phyloP scores from a whole-genome alignment of 2,888 invertebrate genomes.

The Drosophila anomelani region DNA sequence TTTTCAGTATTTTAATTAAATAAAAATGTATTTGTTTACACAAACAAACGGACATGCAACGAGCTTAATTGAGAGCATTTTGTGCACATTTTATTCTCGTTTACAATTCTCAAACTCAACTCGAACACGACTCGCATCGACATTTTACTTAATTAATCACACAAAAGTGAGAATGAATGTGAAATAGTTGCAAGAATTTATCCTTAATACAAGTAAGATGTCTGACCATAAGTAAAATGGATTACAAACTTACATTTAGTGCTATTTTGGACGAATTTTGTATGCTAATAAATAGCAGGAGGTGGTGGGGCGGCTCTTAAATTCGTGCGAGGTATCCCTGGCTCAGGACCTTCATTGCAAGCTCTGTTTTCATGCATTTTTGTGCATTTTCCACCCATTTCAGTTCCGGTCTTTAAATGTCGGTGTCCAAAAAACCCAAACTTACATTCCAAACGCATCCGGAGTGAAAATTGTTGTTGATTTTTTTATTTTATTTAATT shows the following conservation, averaged over 20 bases:
- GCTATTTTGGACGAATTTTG: neutral
- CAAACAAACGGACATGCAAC: constrained; percentile 13
- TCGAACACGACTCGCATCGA: neutral
- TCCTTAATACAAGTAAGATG: neutral
- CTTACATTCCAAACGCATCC: constrained; percentile 38
- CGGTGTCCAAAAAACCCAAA: constrained; percentile 31
- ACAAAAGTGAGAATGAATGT: constrained; percentile 1
- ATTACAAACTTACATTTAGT: neutral
- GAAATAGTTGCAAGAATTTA: neutral
- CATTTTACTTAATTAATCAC: constrained; percentile 31
- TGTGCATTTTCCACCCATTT: constrained; percentile 3
- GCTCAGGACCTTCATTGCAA: neutral
- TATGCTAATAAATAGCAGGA: neutral
- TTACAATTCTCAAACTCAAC: constrained; percentile 15
- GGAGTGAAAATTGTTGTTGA: constrained; percentile 27
- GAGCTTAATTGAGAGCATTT: constrained; percentile 46
- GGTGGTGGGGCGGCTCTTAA: neutral
- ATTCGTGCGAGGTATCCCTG: neutral
- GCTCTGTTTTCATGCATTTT: constrained; percentile 6
- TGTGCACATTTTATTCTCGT: constrained; percentile 18
- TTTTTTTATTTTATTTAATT: constrained; percentile 22
- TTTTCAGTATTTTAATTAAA: constrained; percentile 49
- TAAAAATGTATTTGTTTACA: constrained; percentile 47
- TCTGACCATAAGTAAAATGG: neutral
- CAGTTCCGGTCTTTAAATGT: constrained; percentile 43